Evolutionary conservation across 2,888 invertebrate genomes (phyloP), one percentile per base, ranked within the genome.

Genomic region (Oscheius sp.): DNA sequence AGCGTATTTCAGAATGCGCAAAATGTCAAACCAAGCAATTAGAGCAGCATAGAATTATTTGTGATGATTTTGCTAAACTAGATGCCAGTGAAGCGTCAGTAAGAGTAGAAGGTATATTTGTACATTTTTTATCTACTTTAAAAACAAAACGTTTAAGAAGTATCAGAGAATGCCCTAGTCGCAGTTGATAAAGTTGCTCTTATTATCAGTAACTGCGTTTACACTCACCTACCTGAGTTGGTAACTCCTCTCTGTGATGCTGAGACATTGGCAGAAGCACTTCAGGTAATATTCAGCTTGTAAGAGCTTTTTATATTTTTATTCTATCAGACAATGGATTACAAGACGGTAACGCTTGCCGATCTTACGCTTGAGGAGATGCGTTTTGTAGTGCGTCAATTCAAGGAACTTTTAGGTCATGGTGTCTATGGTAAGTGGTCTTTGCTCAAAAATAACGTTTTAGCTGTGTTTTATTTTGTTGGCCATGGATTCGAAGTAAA

Each of bases 401-500:
- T 88, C 75, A 81, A 84, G 63, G 82, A 87, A 69, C 78, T 88
- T 31, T 75, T 88, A n/a, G 87, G 87, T 23, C 79, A 82, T 29
- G 88, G 87, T 25, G 88, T 87, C 20, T 87, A 87, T 71, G 87
- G 86, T 86, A 70, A 2, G n/a, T 12, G 37, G 2, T 15, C 39
- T 23, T 58, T 17, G 5, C 3, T 12, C 20, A 39, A 31, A 23
- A 15, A 31, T 15, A 10, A 15, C n/a, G 4, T 76, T 83, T 66
- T 69, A 86, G 86, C 86, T 15, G 81, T 87, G 12, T 85, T 87
- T 72, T 88, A 88, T 74, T 88, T 88, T 73, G 88, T 87, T 69
- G 88, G 88, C 0, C 88, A 88, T 73, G 88, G 88, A 1, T 88
- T 88, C 76, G 88, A 88, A 70, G 87, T 87, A 31, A 82, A 86